Conservation (phyloP, 2,888 invertebrate species). For the Parnassius orleans region DNA sequence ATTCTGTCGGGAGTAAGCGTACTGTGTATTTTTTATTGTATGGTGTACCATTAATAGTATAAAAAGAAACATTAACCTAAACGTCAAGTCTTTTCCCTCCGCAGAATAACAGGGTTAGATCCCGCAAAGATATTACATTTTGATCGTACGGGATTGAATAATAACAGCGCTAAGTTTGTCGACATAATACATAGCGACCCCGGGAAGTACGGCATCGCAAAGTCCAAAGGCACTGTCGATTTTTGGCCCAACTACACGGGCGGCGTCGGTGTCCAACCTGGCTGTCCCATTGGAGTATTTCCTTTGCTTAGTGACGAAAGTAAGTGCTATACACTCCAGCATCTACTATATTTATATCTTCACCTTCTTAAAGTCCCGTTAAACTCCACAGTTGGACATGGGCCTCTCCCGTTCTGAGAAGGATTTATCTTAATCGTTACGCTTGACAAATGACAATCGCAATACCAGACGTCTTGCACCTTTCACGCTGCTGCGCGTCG, state of each 20-base stretch:
- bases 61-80: neutral
- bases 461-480: no score
- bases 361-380: no score
- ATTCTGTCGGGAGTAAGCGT: no score
- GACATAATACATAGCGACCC: slow-evolving; percentile 82
- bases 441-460: no score
- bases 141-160: slow-evolving; percentile 39
- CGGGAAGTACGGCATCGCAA: slow-evolving; percentile 61
- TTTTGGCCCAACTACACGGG: slow-evolving; percentile 70
- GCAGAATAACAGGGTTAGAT: slow-evolving; percentile 72
- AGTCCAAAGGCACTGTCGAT: slow-evolving; percentile 60
- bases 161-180: slow-evolving; percentile 64
- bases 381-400: no score
- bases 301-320: slow-evolving; percentile 55
- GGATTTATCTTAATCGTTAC: no score
- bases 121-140: slow-evolving; percentile 67
- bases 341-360: neutral
- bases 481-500: no score
- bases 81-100: neutral
- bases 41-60: no score
- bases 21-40: no score
- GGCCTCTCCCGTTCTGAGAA: no score
- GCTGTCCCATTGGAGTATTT: slow-evolving; percentile 67
- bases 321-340: slow-evolving; percentile 29
- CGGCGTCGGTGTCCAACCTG: slow-evolving; percentile 63